These are phyloP conservation scores for Litoditis marina DNA, from an alignment of 2,888 invertebrate genomes.

Conservation along the genomic window DNA sequence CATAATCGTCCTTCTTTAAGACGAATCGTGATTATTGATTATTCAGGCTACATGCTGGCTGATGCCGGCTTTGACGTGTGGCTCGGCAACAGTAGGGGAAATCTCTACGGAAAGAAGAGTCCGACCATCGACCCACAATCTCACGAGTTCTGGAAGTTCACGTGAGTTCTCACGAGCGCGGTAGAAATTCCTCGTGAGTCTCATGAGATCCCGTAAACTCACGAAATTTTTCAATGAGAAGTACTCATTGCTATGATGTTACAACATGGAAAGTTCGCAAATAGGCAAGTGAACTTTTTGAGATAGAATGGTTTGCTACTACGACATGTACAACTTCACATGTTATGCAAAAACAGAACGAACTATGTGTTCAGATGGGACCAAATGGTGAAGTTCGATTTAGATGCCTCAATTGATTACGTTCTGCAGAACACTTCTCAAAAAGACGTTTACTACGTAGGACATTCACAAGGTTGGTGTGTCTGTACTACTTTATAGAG, in stretches of 20 bases:
- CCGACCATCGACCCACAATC: not conserved
- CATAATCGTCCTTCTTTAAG: too few species aligned
- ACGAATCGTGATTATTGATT: too few species aligned
- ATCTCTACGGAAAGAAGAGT: not conserved
- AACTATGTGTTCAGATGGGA: constrained; percentile 16
- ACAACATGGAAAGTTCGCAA: too few species aligned
- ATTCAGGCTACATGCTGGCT: constrained; percentile 6
- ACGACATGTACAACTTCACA: not conserved
- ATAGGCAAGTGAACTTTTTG: not conserved
- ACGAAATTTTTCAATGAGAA: too few species aligned
- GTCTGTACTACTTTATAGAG: too few species aligned
- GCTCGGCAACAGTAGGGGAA: constrained; percentile 8
- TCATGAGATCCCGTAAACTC: too few species aligned
- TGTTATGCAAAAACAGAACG: not conserved
- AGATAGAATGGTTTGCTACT: not conserved
- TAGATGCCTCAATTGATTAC: constrained; percentile 15
- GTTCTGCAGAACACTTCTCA: constrained; percentile 9
- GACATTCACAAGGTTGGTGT: constrained; percentile 24
- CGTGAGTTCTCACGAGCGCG: not conserved
- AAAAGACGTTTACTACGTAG: constrained; percentile 15
- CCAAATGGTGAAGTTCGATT: constrained; percentile 16
- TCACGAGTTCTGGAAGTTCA: constrained; percentile 4
- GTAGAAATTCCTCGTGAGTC: not conserved
- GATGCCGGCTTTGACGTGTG: constrained; percentile 13
- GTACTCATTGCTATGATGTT: too few species aligned